These are phyloP conservation scores for Leuctra nigra DNA, from an alignment of 2,888 invertebrate genomes.

Conservation along the genomic window DNA sequence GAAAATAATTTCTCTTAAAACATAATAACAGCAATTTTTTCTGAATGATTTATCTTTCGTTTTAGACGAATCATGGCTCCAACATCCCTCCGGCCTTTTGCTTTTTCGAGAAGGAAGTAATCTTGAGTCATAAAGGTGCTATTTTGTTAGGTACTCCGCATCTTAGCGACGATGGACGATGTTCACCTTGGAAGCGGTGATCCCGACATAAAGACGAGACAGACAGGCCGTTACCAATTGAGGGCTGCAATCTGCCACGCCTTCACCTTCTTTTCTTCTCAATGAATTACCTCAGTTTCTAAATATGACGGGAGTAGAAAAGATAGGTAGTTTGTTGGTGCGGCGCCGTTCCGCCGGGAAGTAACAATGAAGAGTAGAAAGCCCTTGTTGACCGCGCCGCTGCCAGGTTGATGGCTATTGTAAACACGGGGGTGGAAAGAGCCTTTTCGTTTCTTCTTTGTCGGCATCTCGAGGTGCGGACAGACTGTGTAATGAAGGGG, in stretches of 20 bases:
- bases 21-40: no score
- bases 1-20: no score
- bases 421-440: conserved; percentile 22
- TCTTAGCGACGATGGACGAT: no score
- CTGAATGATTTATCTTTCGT: no score
- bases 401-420: conserved; percentile 18
- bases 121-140: no score
- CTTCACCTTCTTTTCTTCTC: conserved; percentile 9
- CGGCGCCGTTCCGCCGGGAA: conserved; percentile 20
- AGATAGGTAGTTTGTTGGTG: conserved; percentile 15
- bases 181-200: background rate
- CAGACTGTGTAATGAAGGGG: conserved; percentile 20
- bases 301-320: conserved; percentile 1
- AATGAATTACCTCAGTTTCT: conserved; percentile 16
- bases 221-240: conserved; percentile 17
- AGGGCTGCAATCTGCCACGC: conserved; percentile 18
- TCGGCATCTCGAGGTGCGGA: conserved; percentile 23
- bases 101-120: no score
- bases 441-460: conserved; percentile 15
- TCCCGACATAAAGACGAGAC: background rate
- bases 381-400: background rate
- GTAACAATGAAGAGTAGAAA: conserved; percentile 8
- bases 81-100: no score
- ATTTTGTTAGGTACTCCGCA: no score
- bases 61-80: no score